These are phyloP conservation scores for Marasmarcha lunaedactyla DNA, from an alignment of 2,888 invertebrate species.

Conservation along the genomic window DNA sequence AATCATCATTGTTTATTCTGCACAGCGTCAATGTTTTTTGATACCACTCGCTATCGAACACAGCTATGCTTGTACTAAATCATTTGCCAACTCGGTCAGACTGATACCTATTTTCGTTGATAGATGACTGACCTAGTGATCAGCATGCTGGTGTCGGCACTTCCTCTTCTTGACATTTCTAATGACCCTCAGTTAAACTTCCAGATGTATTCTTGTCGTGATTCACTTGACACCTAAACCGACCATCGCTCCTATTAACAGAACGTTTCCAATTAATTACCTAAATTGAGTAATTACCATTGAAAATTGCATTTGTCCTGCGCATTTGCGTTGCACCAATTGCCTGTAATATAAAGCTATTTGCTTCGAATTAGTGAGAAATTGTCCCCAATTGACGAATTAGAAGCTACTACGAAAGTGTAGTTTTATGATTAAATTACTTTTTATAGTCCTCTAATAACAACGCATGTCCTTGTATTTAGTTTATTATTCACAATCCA, in stretches of 20 bases:
- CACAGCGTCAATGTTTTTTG: not conserved
- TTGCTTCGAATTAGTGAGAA: slow-evolving; percentile 29
- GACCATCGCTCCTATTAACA: not conserved
- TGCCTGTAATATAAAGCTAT: slow-evolving; percentile 19
- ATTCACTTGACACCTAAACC: not conserved
- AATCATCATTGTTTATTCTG: too few species aligned
- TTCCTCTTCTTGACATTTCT: not conserved
- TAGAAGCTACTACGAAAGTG: slow-evolving; percentile 30
- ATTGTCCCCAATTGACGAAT: slow-evolving; percentile 62
- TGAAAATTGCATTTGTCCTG: slow-evolving; percentile 52
- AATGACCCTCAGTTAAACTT: not conserved
- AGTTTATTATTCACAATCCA: too few species aligned
- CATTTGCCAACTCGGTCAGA: slow-evolving; percentile 48
- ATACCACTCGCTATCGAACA: not conserved
- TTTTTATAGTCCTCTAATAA: not conserved
- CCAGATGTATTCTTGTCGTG: not conserved
- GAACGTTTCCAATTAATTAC: slow-evolving; percentile 1
- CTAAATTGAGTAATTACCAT: slow-evolving; percentile 33
- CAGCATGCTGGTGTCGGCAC: slow-evolving; percentile 18
- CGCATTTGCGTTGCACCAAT: slow-evolving; percentile 40
- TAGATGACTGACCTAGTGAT: slow-evolving; percentile 22
- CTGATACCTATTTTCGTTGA: slow-evolving; percentile 31
- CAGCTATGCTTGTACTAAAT: not conserved
- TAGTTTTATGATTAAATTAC: slow-evolving; percentile 24
- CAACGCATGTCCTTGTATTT: too few species aligned